phyloP scores from a whole-genome alignment of 2,888 invertebrate species.

The Metalampra italica region DNA sequence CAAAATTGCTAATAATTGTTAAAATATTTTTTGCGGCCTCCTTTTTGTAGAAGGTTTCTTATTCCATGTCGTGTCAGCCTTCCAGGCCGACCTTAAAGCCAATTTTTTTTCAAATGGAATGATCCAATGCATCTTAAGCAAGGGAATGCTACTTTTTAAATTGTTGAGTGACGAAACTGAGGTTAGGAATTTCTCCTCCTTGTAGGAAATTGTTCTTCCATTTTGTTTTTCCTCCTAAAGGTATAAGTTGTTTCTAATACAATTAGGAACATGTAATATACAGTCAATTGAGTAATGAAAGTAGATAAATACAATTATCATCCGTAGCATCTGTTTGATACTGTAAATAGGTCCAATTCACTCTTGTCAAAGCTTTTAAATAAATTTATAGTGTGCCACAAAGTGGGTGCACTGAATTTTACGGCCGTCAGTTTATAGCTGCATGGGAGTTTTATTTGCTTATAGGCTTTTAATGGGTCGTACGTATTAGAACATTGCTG shows the following conservation, averaged over 20 bases:
- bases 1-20: too few species aligned
- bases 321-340: constrained; percentile 8
- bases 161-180: constrained; percentile 51
- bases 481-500: constrained; percentile 50
- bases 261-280: not conserved
- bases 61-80: not conserved
- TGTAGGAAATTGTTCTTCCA: too few species aligned
- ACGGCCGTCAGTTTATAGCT: constrained; percentile 57
- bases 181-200: constrained; percentile 25
- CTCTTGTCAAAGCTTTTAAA: constrained; percentile 42
- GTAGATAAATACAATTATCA: too few species aligned
- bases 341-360: constrained; percentile 24
- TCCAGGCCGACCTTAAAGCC: constrained; percentile 24
- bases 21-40: not conserved
- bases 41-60: not conserved
- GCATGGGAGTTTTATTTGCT: constrained; percentile 66
- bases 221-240: too few species aligned
- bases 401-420: constrained; percentile 65
- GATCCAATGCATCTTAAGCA: constrained; percentile 75
- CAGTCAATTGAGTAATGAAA: too few species aligned
- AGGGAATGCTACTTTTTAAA: constrained; percentile 55
- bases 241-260: too few species aligned
- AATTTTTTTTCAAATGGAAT: constrained; percentile 65
- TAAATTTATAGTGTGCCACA: constrained; percentile 55
- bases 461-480: constrained; percentile 63